Base-by-base conservation (phyloP, 2,797 vertebrate species). In the Potorous gilbertii region DNA sequence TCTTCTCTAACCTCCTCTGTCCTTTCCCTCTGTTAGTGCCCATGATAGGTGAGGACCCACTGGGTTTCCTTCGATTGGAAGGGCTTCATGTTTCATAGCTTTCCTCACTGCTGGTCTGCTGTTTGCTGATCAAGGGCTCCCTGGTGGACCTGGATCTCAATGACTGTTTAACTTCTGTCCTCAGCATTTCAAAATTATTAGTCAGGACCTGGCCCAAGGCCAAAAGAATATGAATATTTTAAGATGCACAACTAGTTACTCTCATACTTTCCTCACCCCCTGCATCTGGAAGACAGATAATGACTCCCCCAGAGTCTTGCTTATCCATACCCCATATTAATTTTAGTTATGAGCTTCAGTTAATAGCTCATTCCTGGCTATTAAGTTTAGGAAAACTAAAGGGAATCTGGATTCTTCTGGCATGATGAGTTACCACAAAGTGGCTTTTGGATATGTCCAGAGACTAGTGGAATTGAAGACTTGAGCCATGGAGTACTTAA, bases 231-330 rank as follows among this genome's bases (percentile, higher is more conserved):
- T 3, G 1, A 98, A 96, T 95, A 97, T 96, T 98, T 97, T 94
- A 98, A 98, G 98, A 97, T 97, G 97, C 96, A 97, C 96, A 97
- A 56, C 56, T 56, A 24, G 95, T 98, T 98, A 98, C 97, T 98
- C 94, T 96, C 91, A 96, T 95, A 93, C 97, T 98, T 98, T 98
- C 97, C 96, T 98, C 96, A 91, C 97, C 97, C 97, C 52, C 92
- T 96, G 97, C 97, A 98, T 98, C 98, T 98, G 98, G 97, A 98
- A 98, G 98, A 98, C 98, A 98, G 98, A 99, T 98, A 98, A 98
- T 96, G 96, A 98, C 98, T 98, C 98, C 98, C 98, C 95, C 59
- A 96, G 98, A 56, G 97, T 93, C 96, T 89, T 98, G 93, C 91
- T 98, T 97, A 97, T 97, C 96, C 96, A 97, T 97, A 97, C 95